phyloP scores from a whole-genome alignment of 2,888 invertebrate species.

The Furcula furcula region DNA sequence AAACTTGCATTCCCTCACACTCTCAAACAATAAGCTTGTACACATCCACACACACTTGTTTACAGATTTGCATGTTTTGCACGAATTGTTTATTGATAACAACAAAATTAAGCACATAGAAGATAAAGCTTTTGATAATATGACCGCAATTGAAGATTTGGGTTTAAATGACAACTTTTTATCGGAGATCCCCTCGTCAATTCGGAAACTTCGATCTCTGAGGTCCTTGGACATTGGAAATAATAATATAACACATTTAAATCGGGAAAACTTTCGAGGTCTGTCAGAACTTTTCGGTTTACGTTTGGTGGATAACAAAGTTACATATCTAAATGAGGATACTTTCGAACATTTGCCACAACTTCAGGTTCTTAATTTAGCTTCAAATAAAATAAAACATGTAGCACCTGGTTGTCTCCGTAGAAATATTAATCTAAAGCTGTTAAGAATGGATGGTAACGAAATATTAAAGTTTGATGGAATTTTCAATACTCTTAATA shows the following conservation, averaged over 20 bases:
- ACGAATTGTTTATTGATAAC: constrained; percentile 87
- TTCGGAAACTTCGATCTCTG: constrained; percentile 85
- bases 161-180: constrained; percentile 87
- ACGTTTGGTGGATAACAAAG: constrained; percentile 90
- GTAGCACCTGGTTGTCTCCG: constrained; percentile 89
- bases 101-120: constrained; percentile 87
- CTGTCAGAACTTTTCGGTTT: constrained; percentile 88
- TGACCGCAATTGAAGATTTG: constrained; percentile 88
- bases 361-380: constrained; percentile 89
- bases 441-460: constrained; percentile 89
- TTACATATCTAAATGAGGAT: constrained; percentile 87
- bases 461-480: constrained; percentile 87
- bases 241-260: constrained; percentile 88
- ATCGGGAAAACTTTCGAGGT: constrained; percentile 87
- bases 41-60: constrained; percentile 86
- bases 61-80: constrained; percentile 86
- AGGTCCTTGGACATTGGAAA: constrained; percentile 91
- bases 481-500: constrained; percentile 86
- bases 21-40: constrained; percentile 86
- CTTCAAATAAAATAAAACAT: constrained; percentile 88
- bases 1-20: constrained; percentile 88
- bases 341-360: constrained; percentile 88
- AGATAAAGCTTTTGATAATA: constrained; percentile 87
- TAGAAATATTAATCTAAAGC: constrained; percentile 86
- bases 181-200: constrained; percentile 84